Conservation (phyloP, 2,113 vertebrate species). For the Chunga burmeisteri region DNA sequence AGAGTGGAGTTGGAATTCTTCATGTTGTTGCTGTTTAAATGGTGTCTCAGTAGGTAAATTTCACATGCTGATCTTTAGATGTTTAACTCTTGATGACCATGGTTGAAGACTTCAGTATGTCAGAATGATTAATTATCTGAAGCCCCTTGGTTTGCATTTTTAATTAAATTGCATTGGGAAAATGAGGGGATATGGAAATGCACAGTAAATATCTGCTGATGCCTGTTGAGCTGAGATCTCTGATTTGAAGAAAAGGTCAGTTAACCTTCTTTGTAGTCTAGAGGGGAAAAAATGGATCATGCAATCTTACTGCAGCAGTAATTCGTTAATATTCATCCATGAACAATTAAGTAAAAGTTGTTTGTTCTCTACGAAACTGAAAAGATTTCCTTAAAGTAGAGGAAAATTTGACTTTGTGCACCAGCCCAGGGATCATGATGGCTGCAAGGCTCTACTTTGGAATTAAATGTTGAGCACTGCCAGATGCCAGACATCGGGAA, state of each 20-base stretch:
- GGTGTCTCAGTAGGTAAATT: not conserved
- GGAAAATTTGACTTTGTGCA: conserved; percentile 52
- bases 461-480: conserved; percentile 71
- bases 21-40: not conserved
- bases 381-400: conserved; percentile 20
- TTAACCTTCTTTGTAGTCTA: not conserved
- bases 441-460: conserved; percentile 65
- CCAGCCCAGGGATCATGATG: conserved; percentile 25
- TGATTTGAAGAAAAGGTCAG: not conserved
- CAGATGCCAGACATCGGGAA: conserved; percentile 73
- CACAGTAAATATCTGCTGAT: not conserved
- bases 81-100: not conserved
- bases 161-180: not conserved
- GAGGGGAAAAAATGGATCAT: not conserved
- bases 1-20: not conserved
- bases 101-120: not conserved
- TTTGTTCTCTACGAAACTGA: conserved; percentile 29
- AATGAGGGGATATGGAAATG: not conserved
- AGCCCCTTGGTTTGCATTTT: not conserved
- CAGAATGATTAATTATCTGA: not conserved
- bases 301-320: not conserved
- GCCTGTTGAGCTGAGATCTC: not conserved
- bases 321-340: conserved; percentile 16
- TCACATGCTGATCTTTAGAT: not conserved
- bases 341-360: conserved; percentile 48